Evolutionary conservation across 2,797 vertebrate species (phyloP), one percentile per base, ranked within the genome.

Genomic region (Eupleurogrammus muticus): DNA sequence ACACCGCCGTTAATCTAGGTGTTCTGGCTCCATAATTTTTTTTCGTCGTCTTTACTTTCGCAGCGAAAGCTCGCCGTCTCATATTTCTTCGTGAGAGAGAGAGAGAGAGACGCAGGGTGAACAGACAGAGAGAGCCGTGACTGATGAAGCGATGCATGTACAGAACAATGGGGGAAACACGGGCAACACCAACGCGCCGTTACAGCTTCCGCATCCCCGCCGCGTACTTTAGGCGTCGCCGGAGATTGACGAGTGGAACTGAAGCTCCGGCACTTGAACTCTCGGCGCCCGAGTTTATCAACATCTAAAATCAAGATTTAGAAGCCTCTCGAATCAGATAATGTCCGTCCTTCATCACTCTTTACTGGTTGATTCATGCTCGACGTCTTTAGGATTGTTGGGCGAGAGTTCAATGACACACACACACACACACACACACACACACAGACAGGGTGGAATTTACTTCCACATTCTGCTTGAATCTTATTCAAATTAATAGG

Each of bases 1-100:
- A 78, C 86, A 63, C 58, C n/a, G 62, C 53, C n/a, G 68, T 86
- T 86, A 75, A 79, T 86, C 66, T 68, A 17, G 21, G 53, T 50
- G 52, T 55, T 78, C 64, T 49, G 46, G 61, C 32, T 77, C 56
- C n/a, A 38, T 61, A 35, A 68, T 67, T 40, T 59, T 0, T 47
- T 58, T 63, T 23, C 3, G 53, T 23, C 19, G 53, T 23, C 19
- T 17, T 53, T 49, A 52, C 13, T 20, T 50, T 17, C 20, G n/a
- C 5, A 54, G 23, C 1, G 21, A 38, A 62, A 7, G 6, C 2
- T 35, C 32, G 40, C 17, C 32, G 38, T 23, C 9, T 16, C 64
- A 68, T 62, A 66, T 68, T 59, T 79, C 35, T 64, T 55, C 13
- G 10, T 40, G 48, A 60, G 4, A 19, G 19, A 75, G 24, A 62